Conservation (phyloP, 2,888 invertebrate genomes). For the Trilocha varians region DNA sequence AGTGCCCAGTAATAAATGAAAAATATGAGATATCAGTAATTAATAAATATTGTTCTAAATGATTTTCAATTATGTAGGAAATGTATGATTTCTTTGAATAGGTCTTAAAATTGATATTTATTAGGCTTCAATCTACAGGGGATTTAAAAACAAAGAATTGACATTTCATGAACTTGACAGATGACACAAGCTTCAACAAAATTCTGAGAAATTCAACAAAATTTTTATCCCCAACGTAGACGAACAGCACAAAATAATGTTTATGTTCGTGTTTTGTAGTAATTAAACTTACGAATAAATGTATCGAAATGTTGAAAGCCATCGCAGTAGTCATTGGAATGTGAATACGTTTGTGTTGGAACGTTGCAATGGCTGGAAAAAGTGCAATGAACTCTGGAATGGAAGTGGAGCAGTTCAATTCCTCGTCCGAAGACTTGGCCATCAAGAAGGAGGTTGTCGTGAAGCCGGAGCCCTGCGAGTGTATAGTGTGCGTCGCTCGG, state of each 20-base stretch:
- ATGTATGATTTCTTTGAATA: too few relatives aligned
- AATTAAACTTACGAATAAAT: not conserved
- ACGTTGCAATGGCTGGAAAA: constrained; percentile 39
- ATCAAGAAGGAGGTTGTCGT: constrained; percentile 34
- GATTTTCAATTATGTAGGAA: too few relatives aligned
- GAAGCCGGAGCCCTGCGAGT: constrained; percentile 49
- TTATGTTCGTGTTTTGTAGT: not conserved
- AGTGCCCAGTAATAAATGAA: too few relatives aligned
- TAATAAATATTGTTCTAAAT: too few relatives aligned
- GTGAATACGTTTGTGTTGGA: constrained; percentile 1
- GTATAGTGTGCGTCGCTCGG: constrained; percentile 41
- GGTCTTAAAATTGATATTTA: too few relatives aligned
- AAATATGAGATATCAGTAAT: too few relatives aligned
- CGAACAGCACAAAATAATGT: not conserved
- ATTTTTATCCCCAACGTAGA: not conserved
- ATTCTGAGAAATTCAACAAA: not conserved
- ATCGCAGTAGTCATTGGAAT: not conserved
- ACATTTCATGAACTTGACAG: not conserved
- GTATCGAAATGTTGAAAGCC: not conserved
- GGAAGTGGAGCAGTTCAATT: constrained; percentile 27
- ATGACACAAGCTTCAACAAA: not conserved
- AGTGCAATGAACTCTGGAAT: constrained; percentile 40
- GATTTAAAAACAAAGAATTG: not conserved
- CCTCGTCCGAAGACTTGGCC: constrained; percentile 17
- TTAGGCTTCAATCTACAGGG: not conserved